Evolutionary conservation across 1,140 invertebrate species (phyloP).

Genomic region (Caenorhabditis briggsae): DNA sequence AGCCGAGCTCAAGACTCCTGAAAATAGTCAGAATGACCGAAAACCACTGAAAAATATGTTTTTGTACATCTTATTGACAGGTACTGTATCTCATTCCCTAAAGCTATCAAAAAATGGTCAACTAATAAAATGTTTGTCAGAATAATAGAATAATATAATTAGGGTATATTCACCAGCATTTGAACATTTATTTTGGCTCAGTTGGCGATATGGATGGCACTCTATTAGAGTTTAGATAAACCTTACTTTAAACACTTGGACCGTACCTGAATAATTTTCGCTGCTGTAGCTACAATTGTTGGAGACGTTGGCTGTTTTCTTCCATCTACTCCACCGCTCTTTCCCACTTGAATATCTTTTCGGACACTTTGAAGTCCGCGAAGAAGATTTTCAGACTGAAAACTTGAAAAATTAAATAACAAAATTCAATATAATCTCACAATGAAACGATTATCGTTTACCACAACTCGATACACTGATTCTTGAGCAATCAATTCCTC

Average conservation of each 20-base stretch:
- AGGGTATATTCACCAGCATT: no score
- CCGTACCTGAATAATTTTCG: conserved; percentile 30
- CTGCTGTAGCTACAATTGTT: conserved; percentile 2
- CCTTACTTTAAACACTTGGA: background rate
- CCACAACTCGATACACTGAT: conserved; percentile 25
- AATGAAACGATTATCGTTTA: conserved; percentile 11
- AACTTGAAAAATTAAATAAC: background rate
- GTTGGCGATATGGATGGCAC: no score
- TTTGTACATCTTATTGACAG: no score
- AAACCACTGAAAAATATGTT: no score
- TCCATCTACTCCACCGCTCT: background rate
- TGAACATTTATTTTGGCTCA: no score
- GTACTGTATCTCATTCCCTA: no score
- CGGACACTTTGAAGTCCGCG: conserved; percentile 9
- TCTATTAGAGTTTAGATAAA: no score
- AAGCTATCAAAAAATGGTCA: no score
- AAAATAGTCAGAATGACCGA: no score
- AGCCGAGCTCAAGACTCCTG: no score
- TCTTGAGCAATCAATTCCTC: conserved; percentile 37
- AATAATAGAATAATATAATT: no score
- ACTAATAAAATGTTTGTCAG: no score
- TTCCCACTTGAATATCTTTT: conserved; percentile 30
- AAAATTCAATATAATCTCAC: background rate
- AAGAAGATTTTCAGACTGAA: conserved; percentile 34
- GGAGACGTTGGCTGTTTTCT: conserved; percentile 22